Evolutionary conservation across 2,888 invertebrate species (phyloP).

Genomic region (Ophion ellenae): DNA sequence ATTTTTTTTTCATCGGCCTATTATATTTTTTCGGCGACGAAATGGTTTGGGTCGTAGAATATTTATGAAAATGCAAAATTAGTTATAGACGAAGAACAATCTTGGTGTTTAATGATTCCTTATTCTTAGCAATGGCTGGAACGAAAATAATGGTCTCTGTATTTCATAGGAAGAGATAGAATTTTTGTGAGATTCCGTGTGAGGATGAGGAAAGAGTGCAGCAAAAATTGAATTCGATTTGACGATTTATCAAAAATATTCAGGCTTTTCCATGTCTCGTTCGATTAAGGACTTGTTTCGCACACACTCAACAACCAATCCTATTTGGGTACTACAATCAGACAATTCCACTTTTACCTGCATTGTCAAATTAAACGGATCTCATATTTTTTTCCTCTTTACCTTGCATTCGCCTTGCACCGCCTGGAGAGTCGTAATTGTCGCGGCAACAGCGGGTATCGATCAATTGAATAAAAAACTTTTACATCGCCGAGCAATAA

Average conservation of each 20-base stretch:
- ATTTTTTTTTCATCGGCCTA: no score
- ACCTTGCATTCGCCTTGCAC: background rate
- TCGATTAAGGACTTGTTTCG: no score
- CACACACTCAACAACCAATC: background rate
- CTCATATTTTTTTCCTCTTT: background rate
- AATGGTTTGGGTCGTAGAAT: no score
- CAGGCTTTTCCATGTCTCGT: background rate
- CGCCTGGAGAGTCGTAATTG: constrained; percentile 20
- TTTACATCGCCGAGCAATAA: constrained; percentile 23
- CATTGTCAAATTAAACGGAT: constrained; percentile 29
- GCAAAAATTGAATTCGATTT: background rate
- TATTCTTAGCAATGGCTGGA: no score
- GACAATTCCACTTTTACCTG: background rate
- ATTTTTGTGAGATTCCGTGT: no score
- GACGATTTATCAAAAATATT: background rate
- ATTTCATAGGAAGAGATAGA: no score
- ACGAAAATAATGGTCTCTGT: no score
- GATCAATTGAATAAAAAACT: constrained; percentile 35
- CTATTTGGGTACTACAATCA: background rate
- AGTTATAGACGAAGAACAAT: no score
- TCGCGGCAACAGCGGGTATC: constrained; percentile 23
- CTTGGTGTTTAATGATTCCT: background rate
- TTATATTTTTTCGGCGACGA: no score
- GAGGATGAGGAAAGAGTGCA: no score
- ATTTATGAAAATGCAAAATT: no score